Base-by-base conservation (phyloP, 2,888 invertebrate species). In the Polydesmus complanatus region DNA sequence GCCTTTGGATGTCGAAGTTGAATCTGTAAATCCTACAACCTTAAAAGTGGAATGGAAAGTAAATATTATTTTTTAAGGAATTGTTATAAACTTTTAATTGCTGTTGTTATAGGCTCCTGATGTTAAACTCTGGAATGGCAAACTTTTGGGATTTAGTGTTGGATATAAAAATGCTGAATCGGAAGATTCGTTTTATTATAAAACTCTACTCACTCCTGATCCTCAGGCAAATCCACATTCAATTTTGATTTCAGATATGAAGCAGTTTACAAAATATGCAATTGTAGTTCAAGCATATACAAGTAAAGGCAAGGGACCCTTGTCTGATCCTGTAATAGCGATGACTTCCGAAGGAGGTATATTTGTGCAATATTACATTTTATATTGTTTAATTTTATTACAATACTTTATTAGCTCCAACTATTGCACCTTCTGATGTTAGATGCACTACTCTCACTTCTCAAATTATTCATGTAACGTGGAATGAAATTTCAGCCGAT, bases 371-470 rank as follows among this genome's bases (percentile, higher is more conserved):
- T 22, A 53, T 3, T 53, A 25, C 3, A 11, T 21, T 50, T 19
- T 50, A 2, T 3, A 3, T 50, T 3, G 22, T 50, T 50, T 3
- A 2, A 22, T 3, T 21, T 21, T 50, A 2, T 21, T 50, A 50
- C 22, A 50, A 3, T 2, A 8, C 37, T 37, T 5, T 64, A 66
- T 1, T 68, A 77, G 76, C 75, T 21, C 77, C 77, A 11, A 73
- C 73, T 63, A 70, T 73, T 60, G 70, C 75, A n/a, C 77, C 76
- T 2, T 69, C 70, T 62, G 71, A 71, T 27, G 73, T 76, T 11
- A 70, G 70, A 56, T 75, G 75, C 49, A 69, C 68, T 8, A 68
- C 73, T 2, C 66, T 73, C 27, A 73, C 73, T 48, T 73, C 76
- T 1, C 70, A 73, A 61, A 72, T 71, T 47, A 68, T 77, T 58